A percentile compares a stretch with the other conserved stretches of the same genome.
These are phyloP conservation scores for Aporophyla lueneburgensis DNA, from an alignment of 2,888 invertebrate genomes.

Conservation along the genomic window DNA sequence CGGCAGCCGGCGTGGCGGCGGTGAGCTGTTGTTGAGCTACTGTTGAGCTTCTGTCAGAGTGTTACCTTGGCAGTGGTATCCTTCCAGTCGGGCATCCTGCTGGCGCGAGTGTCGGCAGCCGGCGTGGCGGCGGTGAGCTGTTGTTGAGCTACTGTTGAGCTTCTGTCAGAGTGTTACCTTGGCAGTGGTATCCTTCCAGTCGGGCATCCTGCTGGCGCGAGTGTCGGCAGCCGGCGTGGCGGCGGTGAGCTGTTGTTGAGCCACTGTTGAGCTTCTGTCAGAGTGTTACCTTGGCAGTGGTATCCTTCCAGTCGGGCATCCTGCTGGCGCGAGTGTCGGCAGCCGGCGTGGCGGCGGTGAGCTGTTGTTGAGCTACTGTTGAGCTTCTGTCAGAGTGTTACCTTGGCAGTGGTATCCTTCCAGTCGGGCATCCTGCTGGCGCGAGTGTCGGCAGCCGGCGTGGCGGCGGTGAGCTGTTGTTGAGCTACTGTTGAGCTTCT, in stretches of 20 bases:
- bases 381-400: not conserved
- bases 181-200: too few species aligned
- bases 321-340: slow-evolving; percentile 88
- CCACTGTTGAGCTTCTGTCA: slow-evolving; percentile 86
- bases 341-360: slow-evolving; percentile 93
- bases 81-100: too few species aligned
- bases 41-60: too few species aligned
- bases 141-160: too few species aligned
- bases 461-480: slow-evolving; percentile 94
- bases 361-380: slow-evolving; percentile 94
- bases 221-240: too few species aligned
- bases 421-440: slow-evolving; percentile 91
- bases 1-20: too few species aligned
- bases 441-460: slow-evolving; percentile 88
- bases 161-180: too few species aligned
- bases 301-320: slow-evolving; percentile 95
- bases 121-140: too few species aligned
- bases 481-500: slow-evolving; percentile 92
- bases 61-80: too few species aligned
- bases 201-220: too few species aligned
- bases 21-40: too few species aligned
- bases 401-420: slow-evolving; percentile 92
- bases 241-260: slow-evolving; percentile 88
- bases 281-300: slow-evolving; percentile 63
- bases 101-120: too few species aligned